Evolutionary conservation across 2,113 vertebrate species (phyloP), one percentile per base, ranked within the genome.

Genomic region (Dipodomys merriami): DNA sequence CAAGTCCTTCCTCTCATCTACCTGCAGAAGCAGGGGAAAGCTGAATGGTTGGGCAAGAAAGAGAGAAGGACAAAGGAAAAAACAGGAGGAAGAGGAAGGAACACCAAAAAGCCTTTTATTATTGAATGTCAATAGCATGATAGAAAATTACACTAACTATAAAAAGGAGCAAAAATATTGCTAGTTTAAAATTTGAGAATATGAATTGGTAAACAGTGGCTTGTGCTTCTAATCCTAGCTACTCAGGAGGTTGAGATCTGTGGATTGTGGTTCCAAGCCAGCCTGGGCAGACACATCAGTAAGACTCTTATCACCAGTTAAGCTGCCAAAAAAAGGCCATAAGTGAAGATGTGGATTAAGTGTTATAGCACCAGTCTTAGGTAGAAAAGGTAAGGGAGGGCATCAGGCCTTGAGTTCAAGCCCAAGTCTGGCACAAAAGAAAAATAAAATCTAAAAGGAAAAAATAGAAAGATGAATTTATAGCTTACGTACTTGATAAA

Each of bases 1-100:
- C 4, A 57, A 53, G 49, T 7, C 30, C 2, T 2, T 16, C 19
- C 44, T 5, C 4, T 11, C 2, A 19, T 9, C 29, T 44, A 0
- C 60, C 19, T 65, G 25, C 9, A 62, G 57, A 22, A 11, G 39
- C 60, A n/a, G 57, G 39, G 57, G 13, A 29, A 15, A 29, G 69
- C 4, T 15, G 6, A 44, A 29, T 88, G 20, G 35, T 71, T 46
- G 74, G 29, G 4, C 67, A n/a, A 74, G n/a, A 7, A 46, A 46
- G 20, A 84, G 79, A 67, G 57, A 53, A 15, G 29, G 11, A 64
- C 19, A n/a, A 62, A 60, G n/a, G 13, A 49, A 72, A 81, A 69
- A n/a, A 29, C 2, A 12, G 53, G 9, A 22, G n/a, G 27, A n/a
- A 29, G 2, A 16, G 53, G 12, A 22, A 35, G 27, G 1, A 10